Conservation (phyloP, 2,797 vertebrate species). For the Nyctibius grandis region DNA sequence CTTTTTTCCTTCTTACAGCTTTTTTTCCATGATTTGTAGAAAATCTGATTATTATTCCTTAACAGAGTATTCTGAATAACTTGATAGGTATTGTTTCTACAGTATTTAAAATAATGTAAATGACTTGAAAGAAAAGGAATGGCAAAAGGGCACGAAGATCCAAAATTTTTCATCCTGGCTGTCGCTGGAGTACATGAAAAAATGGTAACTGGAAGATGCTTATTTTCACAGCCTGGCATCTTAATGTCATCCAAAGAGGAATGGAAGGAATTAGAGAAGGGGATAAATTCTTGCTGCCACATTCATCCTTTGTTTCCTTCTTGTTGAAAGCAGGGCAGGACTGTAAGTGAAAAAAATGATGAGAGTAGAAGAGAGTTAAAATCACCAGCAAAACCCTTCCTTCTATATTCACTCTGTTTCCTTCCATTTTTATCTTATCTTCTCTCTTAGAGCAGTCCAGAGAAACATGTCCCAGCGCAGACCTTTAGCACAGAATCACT, state of each 20-base stretch:
- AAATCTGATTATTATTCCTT: too few species aligned
- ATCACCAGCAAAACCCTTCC: not conserved
- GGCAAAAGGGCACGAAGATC: not conserved
- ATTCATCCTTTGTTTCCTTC: not conserved
- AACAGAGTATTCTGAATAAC: not conserved
- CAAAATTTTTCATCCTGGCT: not conserved
- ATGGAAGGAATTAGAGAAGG: not conserved
- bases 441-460: not conserved
- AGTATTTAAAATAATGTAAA: not conserved
- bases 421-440: not conserved
- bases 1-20: too few species aligned
- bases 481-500: not conserved
- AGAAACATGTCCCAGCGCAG: not conserved
- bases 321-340: not conserved
- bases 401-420: not conserved
- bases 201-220: not conserved
- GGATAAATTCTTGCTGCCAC: not conserved
- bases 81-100: not conserved
- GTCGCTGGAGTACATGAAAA: not conserved
- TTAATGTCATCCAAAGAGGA: not conserved
- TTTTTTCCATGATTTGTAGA: too few species aligned
- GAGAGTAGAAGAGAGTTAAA: not conserved
- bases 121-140: not conserved
- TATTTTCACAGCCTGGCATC: not conserved
- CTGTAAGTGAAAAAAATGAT: not conserved